A percentile compares a stretch with the other conserved stretches of the same genome.
Evolutionary conservation across 2,113 vertebrate genomes (phyloP).

Genomic region (Epinephelus fuscoguttatus): DNA sequence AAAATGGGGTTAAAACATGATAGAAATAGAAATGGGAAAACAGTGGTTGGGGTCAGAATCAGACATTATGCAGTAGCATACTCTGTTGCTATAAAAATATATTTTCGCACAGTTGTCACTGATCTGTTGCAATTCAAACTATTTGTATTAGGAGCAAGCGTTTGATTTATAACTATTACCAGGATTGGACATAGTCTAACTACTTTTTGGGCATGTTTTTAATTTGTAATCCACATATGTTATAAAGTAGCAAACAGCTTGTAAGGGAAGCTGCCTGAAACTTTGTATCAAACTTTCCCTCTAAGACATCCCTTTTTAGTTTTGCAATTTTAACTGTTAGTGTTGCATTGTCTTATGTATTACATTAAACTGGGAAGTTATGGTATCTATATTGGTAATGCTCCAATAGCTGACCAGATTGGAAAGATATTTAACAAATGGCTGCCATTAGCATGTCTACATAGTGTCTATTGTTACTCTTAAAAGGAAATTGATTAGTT

Average conservation of each 20-base stretch:
- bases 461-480: background rate
- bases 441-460: background rate
- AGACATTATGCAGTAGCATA: background rate
- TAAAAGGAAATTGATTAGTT: background rate
- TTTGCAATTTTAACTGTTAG: constrained; percentile 25
- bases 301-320: constrained; percentile 4
- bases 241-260: background rate
- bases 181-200: background rate
- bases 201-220: background rate
- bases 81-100: background rate
- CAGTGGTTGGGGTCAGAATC: background rate
- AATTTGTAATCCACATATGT: background rate
- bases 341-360: background rate
- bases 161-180: background rate
- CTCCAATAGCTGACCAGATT: background rate
- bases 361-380: background rate
- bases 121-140: background rate
- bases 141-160: background rate
- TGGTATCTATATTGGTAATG: background rate
- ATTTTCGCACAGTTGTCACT: background rate
- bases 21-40: background rate
- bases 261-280: background rate
- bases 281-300: background rate
- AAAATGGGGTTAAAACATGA: background rate
- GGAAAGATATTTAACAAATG: background rate